These are phyloP conservation scores for Caenorhabditis zanzibari DNA, from an alignment of 2,888 invertebrate genomes.

Conservation along the genomic window DNA sequence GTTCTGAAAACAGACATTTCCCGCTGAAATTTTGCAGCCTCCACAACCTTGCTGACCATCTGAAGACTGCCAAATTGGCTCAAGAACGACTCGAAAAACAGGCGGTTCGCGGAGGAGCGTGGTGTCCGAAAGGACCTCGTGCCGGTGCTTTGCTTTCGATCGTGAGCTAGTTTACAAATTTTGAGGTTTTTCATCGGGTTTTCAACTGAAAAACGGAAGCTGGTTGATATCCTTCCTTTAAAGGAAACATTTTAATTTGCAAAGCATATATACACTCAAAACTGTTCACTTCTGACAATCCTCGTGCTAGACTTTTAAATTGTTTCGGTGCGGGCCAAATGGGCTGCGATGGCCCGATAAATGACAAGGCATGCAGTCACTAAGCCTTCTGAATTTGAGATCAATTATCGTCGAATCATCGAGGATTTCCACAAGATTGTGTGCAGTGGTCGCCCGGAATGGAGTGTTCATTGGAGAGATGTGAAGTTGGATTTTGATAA, in stretches of 20 bases:
- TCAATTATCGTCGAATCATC: slow-evolving; percentile 34
- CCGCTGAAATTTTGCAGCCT: slow-evolving; percentile 29
- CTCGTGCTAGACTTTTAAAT: too few species aligned
- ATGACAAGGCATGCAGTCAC: too few species aligned
- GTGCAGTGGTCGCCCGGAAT: slow-evolving; percentile 17
- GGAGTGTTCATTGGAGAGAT: slow-evolving; percentile 41
- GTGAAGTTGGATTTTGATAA: slow-evolving; percentile 41
- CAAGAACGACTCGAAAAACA: slow-evolving; percentile 15
- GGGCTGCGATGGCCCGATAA: too few species aligned
- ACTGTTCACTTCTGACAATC: too few species aligned
- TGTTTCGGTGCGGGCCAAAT: too few species aligned
- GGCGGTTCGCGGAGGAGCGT: slow-evolving; percentile 55
- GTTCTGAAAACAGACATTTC: too few species aligned
- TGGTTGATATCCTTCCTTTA: too few species aligned
- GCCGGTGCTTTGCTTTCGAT: slow-evolving; percentile 46
- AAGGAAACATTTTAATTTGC: too few species aligned
- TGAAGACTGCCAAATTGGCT: slow-evolving; percentile 16
- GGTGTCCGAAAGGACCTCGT: slow-evolving; percentile 63
- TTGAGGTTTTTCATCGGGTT: too few species aligned
- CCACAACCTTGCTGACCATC: slow-evolving; percentile 25
- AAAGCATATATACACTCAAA: too few species aligned
- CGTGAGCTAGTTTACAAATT: slow-evolving; percentile 21
- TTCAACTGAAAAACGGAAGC: slow-evolving; percentile 5
- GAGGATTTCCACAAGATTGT: slow-evolving; percentile 55
- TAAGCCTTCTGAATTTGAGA: slow-evolving; percentile 9